These are phyloP conservation scores for Arremon aurantiirostris DNA, from an alignment of 2,797 vertebrate species.

Conservation along the genomic window DNA sequence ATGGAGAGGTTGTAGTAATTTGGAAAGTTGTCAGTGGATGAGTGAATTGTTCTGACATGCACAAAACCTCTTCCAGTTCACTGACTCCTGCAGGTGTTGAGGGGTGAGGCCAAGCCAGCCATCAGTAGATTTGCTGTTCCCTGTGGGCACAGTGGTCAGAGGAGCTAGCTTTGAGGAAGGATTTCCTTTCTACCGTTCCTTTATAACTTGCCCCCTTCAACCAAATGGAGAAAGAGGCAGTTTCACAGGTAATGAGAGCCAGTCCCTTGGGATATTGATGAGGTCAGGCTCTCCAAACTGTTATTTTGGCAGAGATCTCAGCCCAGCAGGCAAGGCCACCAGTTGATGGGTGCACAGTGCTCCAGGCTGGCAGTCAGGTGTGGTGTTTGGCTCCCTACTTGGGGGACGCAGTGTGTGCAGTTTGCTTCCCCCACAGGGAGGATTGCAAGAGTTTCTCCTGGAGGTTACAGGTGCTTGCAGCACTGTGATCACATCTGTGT, in stretches of 20 bases:
- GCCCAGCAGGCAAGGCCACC: not conserved
- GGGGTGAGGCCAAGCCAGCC: not conserved
- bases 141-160: not conserved
- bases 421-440: not conserved
- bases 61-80: not conserved
- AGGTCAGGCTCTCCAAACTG: not conserved
- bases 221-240: not conserved
- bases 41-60: not conserved
- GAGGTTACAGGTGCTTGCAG: not conserved
- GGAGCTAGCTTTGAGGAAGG: not conserved
- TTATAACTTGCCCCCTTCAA: not conserved
- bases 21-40: not conserved
- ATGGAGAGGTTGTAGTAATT: not conserved
- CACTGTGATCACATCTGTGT: rapidly evolving
- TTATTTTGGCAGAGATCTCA: not conserved
- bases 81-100: not conserved
- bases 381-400: not conserved
- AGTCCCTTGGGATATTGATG: not conserved
- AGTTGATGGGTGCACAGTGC: not conserved
- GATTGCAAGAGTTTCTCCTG: not conserved
- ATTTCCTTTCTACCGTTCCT: not conserved
- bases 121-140: not conserved
- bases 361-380: not conserved
- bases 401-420: not conserved
- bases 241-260: not conserved